These are phyloP conservation scores for Gymnopithys bicolor DNA, from an alignment of 2,797 vertebrate genomes.

Conservation along the genomic window DNA sequence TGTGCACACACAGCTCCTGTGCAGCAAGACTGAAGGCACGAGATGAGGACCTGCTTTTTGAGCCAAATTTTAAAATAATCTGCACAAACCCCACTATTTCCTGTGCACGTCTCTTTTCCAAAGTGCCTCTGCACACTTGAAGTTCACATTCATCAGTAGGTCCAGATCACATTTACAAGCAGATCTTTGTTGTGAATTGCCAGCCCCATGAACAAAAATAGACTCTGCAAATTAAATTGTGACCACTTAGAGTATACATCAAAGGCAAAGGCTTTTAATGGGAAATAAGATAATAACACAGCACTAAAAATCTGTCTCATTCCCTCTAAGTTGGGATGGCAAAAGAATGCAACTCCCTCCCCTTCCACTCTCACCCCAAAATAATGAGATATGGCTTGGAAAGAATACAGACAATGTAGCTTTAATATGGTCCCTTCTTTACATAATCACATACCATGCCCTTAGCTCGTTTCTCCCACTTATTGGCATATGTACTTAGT, in stretches of 20 bases:
- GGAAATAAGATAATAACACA: background rate
- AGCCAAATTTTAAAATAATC: background rate
- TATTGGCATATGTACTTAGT: background rate
- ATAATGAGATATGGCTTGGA: background rate
- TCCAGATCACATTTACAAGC: background rate
- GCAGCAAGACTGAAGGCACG: background rate
- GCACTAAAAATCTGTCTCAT: constrained; percentile 10
- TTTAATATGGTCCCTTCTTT: background rate
- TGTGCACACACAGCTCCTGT: background rate
- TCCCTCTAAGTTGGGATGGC: background rate
- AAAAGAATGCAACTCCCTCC: background rate
- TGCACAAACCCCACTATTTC: background rate
- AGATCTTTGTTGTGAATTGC: background rate
- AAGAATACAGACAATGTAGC: background rate
- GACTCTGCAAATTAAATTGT: constrained; percentile 33
- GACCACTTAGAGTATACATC: background rate
- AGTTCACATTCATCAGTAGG: background rate
- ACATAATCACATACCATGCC: background rate
- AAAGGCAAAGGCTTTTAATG: constrained; percentile 24
- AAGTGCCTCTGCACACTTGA: background rate
- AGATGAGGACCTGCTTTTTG: background rate
- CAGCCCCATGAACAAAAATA: background rate
- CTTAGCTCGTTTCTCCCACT: background rate
- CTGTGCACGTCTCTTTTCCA: background rate
- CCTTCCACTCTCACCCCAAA: background rate